Conservation (phyloP, 2,797 vertebrate genomes). For the Poecile montanus region DNA sequence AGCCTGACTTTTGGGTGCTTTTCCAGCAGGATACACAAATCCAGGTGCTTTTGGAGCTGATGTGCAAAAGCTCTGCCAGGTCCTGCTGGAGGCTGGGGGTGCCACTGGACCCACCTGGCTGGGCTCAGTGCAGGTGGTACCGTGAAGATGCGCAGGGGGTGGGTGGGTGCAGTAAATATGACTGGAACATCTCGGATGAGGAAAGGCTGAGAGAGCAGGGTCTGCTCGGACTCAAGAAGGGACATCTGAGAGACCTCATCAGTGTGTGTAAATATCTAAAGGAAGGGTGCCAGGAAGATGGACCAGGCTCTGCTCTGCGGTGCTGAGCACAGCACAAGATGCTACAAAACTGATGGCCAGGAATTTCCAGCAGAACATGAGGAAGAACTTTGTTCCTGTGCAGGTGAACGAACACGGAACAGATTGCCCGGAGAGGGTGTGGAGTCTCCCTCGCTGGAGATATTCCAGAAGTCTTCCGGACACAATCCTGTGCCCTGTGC, state of each 20-base stretch:
- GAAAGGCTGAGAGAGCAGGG: not conserved
- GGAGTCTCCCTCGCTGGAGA: not conserved
- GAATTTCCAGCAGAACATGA: not conserved
- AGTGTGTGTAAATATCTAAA: too few species aligned
- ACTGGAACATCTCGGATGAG: not conserved
- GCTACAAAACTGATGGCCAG: not conserved
- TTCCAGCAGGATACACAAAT: not conserved
- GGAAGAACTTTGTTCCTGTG: not conserved
- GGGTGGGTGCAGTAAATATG: not conserved
- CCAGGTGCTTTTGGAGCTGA: not conserved
- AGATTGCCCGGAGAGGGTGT: not conserved
- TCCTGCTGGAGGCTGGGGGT: too few species aligned
- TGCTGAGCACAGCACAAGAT: not conserved
- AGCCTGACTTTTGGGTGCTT: too few species aligned
- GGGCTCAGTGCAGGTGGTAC: not conserved
- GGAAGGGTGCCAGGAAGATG: not conserved
- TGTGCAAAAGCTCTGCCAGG: not conserved
- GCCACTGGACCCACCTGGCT: not conserved
- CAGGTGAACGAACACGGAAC: not conserved
- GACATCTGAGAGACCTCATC: too few species aligned
- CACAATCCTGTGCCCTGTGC: not conserved
- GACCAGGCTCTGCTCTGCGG: not conserved
- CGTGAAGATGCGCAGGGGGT: not conserved
- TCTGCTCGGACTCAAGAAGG: too few species aligned
- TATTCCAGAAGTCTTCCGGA: not conserved